Conservation (phyloP, 1,140 invertebrate species). For the Brachionus koreanus region DNA sequence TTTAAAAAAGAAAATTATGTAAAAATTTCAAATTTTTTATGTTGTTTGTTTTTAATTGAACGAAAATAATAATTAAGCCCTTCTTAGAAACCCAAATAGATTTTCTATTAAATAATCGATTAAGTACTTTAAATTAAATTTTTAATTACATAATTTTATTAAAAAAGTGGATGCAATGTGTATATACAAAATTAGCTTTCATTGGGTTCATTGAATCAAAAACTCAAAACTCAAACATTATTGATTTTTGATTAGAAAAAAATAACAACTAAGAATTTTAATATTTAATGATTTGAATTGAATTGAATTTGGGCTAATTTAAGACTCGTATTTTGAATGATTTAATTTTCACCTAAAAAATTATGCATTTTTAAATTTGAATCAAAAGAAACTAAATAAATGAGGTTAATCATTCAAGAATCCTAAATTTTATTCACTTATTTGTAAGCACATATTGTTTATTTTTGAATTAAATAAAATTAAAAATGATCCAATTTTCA, state of each 20-base stretch:
- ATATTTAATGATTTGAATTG: background rate
- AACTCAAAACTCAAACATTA: background rate
- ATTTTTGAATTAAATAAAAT: background rate
- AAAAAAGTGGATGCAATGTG: too few relatives aligned
- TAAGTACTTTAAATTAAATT: background rate
- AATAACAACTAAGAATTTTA: background rate
- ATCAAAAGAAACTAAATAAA: background rate
- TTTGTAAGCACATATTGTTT: background rate
- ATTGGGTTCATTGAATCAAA: background rate
- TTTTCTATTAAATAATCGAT: background rate
- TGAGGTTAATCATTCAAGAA: conserved; percentile 5
- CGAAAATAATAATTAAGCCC: background rate
- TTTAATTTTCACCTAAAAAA: background rate
- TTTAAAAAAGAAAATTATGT: too few relatives aligned
- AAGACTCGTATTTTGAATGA: background rate
- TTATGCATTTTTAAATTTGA: background rate
- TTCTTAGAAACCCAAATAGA: background rate
- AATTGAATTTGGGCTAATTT: background rate
- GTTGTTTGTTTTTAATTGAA: background rate
- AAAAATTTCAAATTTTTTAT: background rate
- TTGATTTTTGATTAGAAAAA: background rate
- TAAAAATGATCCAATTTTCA: conserved; percentile 2
- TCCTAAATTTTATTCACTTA: background rate
- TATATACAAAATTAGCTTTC: background rate
- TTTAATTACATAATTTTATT: background rate